phyloP scores from a whole-genome alignment of 2,888 invertebrate species.

The Alviniconcha strummeri region DNA sequence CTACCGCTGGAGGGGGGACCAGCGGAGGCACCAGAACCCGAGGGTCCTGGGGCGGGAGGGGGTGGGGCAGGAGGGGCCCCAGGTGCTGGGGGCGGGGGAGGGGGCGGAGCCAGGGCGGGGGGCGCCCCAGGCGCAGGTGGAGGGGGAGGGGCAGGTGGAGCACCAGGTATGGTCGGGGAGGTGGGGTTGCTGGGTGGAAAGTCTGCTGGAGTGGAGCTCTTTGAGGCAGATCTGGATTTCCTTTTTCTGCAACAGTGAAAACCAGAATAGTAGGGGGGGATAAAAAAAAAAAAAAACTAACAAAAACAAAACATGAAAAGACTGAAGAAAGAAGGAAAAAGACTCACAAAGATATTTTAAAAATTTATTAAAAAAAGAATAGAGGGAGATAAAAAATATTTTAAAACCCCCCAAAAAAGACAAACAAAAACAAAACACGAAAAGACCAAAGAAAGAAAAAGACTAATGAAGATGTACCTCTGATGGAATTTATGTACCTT shows the following conservation, averaged over 20 bases:
- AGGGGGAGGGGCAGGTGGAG: slow-evolving; percentile 40
- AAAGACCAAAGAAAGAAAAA: too few relatives aligned
- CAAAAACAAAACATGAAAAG: neutral
- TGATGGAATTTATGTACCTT: too few relatives aligned
- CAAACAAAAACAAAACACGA: too few relatives aligned
- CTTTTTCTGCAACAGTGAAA: slow-evolving; percentile 26
- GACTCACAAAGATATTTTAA: neutral
- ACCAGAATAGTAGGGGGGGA: neutral
- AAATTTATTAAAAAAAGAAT: neutral
- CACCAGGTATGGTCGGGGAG: slow-evolving; percentile 31
- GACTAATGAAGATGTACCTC: neutral
- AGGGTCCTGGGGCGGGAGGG: slow-evolving; percentile 40
- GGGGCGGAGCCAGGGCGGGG: slow-evolving; percentile 31
- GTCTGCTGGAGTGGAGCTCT: slow-evolving; percentile 36
- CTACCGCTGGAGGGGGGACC: slow-evolving; percentile 31
- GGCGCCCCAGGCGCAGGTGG: slow-evolving; percentile 39
- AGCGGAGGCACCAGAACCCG: slow-evolving; percentile 31
- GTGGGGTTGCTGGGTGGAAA: slow-evolving; percentile 32
- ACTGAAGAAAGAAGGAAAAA: neutral
- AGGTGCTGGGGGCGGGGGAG: slow-evolving; percentile 32
- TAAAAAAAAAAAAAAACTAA: neutral
- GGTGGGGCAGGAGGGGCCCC: slow-evolving; percentile 42
- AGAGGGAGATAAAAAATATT: too few relatives aligned
- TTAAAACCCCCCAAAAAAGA: too few relatives aligned
- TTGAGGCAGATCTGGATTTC: slow-evolving; percentile 35